Percentiles rank a stretch among this genome's conserved stretches.
phyloP scores from a whole-genome alignment of 2,113 vertebrate species.

The Equus quagga region DNA sequence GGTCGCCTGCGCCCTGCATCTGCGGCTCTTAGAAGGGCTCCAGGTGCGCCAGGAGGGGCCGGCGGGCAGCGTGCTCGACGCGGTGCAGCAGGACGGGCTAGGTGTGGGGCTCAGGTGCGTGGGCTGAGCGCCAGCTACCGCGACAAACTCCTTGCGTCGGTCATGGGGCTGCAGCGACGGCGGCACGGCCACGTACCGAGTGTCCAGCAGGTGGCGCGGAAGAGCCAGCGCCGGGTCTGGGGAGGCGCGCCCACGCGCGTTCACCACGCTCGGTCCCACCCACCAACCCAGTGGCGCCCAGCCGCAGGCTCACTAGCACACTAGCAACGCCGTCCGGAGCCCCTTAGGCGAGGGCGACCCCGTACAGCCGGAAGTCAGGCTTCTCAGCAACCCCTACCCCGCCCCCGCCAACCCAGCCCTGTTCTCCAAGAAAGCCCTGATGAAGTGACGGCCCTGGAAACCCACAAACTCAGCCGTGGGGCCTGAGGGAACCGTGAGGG shows the following conservation, averaged over 20 bases:
- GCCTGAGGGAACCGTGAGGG: not conserved
- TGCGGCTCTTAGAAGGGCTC: constrained; percentile 82
- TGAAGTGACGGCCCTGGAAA: constrained; percentile 49
- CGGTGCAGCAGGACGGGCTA: constrained; percentile 41
- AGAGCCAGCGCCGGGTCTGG: constrained; percentile 82
- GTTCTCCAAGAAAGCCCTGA: constrained; percentile 73
- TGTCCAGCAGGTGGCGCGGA: constrained; percentile 84
- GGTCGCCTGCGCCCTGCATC: constrained; percentile 73
- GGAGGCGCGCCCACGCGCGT: constrained; percentile 75
- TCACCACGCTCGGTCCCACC: constrained; percentile 77
- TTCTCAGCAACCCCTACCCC: constrained; percentile 1
- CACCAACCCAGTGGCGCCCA: constrained; percentile 59
- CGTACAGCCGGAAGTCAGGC: not conserved
- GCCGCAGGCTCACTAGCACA: constrained; percentile 64
- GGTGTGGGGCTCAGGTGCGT: constrained; percentile 80
- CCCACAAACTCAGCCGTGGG: not conserved
- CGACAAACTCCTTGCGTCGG: constrained; percentile 79
- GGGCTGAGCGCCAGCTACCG: constrained; percentile 78
- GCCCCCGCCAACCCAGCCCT: no score
- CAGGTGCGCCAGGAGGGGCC: constrained; percentile 66
- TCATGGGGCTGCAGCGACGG: not conserved
- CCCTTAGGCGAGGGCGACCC: not conserved
- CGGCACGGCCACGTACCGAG: constrained; percentile 82
- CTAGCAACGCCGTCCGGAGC: constrained; percentile 61
- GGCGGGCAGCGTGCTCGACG: not conserved